Evolutionary conservation across 2,797 vertebrate genomes (phyloP).

Genomic region (Protonibea diacanthus): DNA sequence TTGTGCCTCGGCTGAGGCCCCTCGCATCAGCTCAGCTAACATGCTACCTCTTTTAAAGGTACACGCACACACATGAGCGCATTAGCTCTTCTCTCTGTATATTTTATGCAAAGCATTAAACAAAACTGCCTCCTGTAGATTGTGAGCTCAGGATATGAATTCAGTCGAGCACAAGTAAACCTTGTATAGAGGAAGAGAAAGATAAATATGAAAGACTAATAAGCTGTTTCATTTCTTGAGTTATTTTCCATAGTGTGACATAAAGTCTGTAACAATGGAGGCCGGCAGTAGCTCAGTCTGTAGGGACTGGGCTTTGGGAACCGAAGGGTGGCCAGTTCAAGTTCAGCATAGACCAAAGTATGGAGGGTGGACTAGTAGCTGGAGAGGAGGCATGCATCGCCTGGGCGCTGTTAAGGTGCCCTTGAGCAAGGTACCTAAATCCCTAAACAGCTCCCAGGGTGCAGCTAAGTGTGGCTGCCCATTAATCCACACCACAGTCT

Average conservation of each 20-base stretch:
- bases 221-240: conserved; percentile 1
- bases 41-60: conserved; percentile 12
- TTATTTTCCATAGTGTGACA: background rate
- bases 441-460: too few species aligned
- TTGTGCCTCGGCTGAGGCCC: conserved; percentile 36
- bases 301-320: too few species aligned
- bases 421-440: too few species aligned
- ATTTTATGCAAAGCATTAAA: conserved; percentile 14
- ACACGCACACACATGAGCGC: background rate
- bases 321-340: too few species aligned
- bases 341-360: too few species aligned
- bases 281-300: too few species aligned
- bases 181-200: background rate
- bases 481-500: too few species aligned
- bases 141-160: conserved; percentile 1
- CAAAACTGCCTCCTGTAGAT: background rate
- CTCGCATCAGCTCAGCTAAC: conserved; percentile 36
- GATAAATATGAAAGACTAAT: background rate
- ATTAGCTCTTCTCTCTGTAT: background rate
- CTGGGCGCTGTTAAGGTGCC: too few species aligned
- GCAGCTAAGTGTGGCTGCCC: too few species aligned
- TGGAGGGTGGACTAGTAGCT: too few species aligned
- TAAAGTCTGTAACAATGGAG: too few species aligned
- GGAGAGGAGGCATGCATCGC: too few species aligned
- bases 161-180: background rate